Evolutionary conservation across 2,888 invertebrate genomes (phyloP), one percentile per base, ranked within the genome.

Genomic region (Belgica antarctica): DNA sequence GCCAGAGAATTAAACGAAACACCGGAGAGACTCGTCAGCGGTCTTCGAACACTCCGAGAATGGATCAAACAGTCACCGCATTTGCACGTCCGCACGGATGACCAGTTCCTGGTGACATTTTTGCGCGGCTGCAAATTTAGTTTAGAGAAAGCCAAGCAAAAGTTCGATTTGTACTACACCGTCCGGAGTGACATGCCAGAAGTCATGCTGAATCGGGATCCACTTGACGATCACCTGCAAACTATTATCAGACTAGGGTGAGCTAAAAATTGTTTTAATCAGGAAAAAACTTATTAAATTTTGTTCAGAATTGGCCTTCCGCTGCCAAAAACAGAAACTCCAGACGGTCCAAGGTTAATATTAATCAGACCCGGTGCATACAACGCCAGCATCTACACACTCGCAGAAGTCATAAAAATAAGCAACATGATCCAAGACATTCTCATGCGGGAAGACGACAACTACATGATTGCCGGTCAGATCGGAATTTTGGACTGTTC

Each of bases 341-440:
- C 78, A 15, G 77, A 80, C 71, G 79, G 81, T 2, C 76, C 82
- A 1, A 76, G 81, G 71, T 77, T 80, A 5, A 76, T 81, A 71
- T 73, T 84, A 12, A 74, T 82, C 41, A 77, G 83, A 41, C 73
- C 80, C 12, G 83, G 82, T 0, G 75, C 76, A 2, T 77, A 79
- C 66, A 78, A 83, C 73, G 78, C 82, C 3, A 76, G 78, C 3
- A 75, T 78, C 72, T 78, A 77, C 69, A 78, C 79, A 47, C 75
- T 83, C 62, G 72, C 77, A 10, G 81, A 82, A 72, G 72, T 84
- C 10, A 76, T 84, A 61, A 83, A 83, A 75, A 77, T 82, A 1
- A 79, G 81, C 25, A 80, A 82, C 71, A 84, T 85, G 83, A 76
- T 84, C 24, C 78, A 81, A 69, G 85, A 85, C 74, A 82, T 85